These are phyloP conservation scores for Aotus griseimembra DNA, from an alignment of 2,797 vertebrate species.

Conservation along the genomic window DNA sequence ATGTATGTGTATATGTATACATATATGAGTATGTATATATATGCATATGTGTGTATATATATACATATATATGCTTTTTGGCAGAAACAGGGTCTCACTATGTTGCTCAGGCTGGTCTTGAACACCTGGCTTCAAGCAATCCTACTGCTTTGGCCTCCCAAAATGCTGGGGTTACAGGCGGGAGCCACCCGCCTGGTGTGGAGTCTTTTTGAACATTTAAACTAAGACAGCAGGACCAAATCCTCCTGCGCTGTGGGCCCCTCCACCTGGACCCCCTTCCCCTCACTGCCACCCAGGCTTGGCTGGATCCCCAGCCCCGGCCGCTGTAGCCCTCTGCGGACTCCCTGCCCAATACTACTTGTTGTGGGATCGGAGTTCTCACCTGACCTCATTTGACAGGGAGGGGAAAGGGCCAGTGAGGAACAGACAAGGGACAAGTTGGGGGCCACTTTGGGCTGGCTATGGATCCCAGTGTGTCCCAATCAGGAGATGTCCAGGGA, in stretches of 20 bases:
- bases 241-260: not conserved
- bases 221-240: not conserved
- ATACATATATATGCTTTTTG: not conserved
- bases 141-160: too few species aligned
- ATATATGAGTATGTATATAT: too few species aligned
- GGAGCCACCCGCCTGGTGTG: not conserved
- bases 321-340: not conserved
- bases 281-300: not conserved
- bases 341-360: not conserved
- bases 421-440: not conserved
- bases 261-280: not conserved
- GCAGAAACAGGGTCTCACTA: not conserved
- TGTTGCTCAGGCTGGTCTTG: not conserved
- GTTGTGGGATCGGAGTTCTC: not conserved
- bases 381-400: accelerated
- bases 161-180: not conserved
- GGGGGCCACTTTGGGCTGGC: not conserved
- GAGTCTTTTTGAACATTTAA: not conserved
- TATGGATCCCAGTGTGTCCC: not conserved
- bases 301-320: too few species aligned
- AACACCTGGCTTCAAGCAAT: not conserved
- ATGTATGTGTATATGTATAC: too few species aligned
- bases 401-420: not conserved
- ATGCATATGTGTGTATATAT: too few species aligned
- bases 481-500: not conserved